These are phyloP conservation scores for Pimephales promelas DNA, from an alignment of 2,113 vertebrate genomes.

Conservation along the genomic window DNA sequence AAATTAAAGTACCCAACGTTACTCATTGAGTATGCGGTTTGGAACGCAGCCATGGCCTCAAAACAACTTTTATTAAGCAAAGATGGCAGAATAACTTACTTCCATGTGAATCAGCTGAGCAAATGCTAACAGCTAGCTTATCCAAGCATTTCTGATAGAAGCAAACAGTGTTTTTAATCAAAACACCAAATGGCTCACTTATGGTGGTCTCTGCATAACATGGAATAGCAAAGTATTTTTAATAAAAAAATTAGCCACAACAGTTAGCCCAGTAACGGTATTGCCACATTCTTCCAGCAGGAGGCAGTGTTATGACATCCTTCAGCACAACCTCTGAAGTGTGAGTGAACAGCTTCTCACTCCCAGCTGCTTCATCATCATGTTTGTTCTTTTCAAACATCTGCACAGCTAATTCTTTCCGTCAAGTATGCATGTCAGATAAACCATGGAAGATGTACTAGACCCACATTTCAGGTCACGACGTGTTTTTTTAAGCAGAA, in stretches of 20 bases:
- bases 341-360: constrained; percentile 40
- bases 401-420: constrained; percentile 11
- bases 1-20: too few species aligned
- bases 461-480: neutral
- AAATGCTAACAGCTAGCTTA: neutral
- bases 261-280: too few species aligned
- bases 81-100: neutral
- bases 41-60: too few species aligned
- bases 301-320: constrained; percentile 64
- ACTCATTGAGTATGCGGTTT: too few species aligned
- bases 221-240: neutral
- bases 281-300: constrained; percentile 62
- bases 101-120: neutral
- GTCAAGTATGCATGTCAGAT: neutral
- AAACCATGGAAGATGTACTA: constrained; percentile 8
- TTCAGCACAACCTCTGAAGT: neutral
- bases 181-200: neutral
- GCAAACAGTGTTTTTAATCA: neutral
- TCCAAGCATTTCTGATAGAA: neutral
- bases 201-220: neutral
- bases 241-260: neutral
- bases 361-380: constrained; percentile 18
- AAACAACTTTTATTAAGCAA: neutral
- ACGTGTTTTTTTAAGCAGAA: neutral
- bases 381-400: constrained; percentile 17